Conservation (phyloP, 35 echinoderm and acorn worm genomes). For the Patiria miniata region DNA sequence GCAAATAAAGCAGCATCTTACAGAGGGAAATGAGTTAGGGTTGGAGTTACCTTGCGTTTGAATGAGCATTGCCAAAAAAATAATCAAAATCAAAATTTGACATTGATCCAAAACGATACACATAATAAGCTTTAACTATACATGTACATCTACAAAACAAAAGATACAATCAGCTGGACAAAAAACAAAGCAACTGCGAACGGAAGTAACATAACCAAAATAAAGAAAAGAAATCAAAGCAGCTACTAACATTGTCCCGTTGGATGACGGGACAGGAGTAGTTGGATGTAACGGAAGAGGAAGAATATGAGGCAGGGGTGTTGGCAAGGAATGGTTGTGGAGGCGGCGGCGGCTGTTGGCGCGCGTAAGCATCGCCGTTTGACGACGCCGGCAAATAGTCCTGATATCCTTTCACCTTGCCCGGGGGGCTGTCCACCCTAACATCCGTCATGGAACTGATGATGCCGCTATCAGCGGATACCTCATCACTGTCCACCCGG, state of each 20-base stretch:
- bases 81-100: no score
- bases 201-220: neutral
- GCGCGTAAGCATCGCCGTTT: neutral
- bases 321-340: conserved; percentile 15
- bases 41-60: no score
- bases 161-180: no score
- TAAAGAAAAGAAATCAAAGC: conserved; percentile 10
- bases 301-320: neutral
- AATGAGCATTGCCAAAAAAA: no score
- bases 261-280: conserved; percentile 24
- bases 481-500: conserved; percentile 89
- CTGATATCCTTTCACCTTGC: conserved; percentile 88
- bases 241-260: conserved; percentile 44
- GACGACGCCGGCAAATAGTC: conserved; percentile 39
- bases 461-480: conserved; percentile 89
- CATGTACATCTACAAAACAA: no score
- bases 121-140: no score
- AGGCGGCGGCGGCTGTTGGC: conserved; percentile 33
- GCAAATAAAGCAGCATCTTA: no score
- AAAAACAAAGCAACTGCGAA: neutral
- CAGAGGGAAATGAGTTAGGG: no score
- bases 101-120: no score
- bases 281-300: conserved; percentile 16
- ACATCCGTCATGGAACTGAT: conserved; percentile 82
- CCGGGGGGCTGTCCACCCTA: conserved; percentile 93